These are phyloP conservation scores for Xenentodon cancila DNA, from an alignment of 2,797 vertebrate species.

Conservation along the genomic window DNA sequence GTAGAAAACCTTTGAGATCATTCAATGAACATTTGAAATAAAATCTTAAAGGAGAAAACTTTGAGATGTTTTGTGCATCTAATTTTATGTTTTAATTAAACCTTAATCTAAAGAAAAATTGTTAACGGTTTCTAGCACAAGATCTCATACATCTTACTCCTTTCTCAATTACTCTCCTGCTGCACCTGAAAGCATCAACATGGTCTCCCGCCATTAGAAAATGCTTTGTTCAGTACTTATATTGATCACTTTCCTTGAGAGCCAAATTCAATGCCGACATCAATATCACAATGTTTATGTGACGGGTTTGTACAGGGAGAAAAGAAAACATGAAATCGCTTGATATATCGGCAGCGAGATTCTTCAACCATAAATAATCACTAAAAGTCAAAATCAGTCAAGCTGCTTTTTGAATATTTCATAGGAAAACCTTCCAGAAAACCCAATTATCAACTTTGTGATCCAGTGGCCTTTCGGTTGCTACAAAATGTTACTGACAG, in stretches of 20 bases:
- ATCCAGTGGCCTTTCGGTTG: not conserved
- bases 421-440: slow-evolving; percentile 4
- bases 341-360: not conserved
- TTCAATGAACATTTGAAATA: too few relatives aligned
- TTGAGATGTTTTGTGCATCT: too few relatives aligned
- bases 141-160: too few relatives aligned
- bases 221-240: not conserved
- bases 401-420: not conserved
- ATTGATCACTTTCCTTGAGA: not conserved
- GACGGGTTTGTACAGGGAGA: too few relatives aligned
- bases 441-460: not conserved
- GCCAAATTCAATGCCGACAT: not conserved
- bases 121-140: too few relatives aligned
- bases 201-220: not conserved
- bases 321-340: not conserved
- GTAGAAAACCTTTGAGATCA: too few relatives aligned
- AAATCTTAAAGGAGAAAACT: too few relatives aligned
- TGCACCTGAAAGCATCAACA: too few relatives aligned
- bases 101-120: too few relatives aligned
- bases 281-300: not conserved
- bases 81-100: too few relatives aligned
- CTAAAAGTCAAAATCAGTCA: slow-evolving; percentile 2
- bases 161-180: too few relatives aligned
- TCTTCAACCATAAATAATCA: not conserved
- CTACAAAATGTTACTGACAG: too few relatives aligned